Evolutionary conservation across 2,888 invertebrate species (phyloP).

Genomic region (Ashinkailepas kermadecensis): DNA sequence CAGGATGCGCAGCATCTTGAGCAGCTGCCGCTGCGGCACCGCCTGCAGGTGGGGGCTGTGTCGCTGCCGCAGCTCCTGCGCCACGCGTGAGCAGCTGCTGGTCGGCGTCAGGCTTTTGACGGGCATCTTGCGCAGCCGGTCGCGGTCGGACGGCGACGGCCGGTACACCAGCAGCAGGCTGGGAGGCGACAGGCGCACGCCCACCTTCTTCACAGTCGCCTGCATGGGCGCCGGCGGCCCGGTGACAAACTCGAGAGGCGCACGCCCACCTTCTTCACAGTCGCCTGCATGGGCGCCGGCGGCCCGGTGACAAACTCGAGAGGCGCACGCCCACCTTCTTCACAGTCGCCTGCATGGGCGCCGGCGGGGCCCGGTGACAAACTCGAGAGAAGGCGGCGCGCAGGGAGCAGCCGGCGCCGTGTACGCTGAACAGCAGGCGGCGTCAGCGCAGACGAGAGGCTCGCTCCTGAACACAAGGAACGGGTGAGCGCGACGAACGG

Average conservation of each 20-base stretch:
- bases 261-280: constrained; percentile 27
- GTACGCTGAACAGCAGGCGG: too few species aligned
- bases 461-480: too few species aligned
- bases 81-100: constrained; percentile 40
- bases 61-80: constrained; percentile 41
- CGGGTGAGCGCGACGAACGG: too few species aligned
- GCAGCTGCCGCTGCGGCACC: constrained; percentile 42
- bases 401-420: too few species aligned
- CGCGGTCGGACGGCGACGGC: constrained; percentile 7
- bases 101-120: constrained; percentile 43
- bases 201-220: constrained; percentile 23
- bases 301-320: too few species aligned
- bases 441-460: too few species aligned
- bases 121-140: constrained; percentile 45
- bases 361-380: too few species aligned
- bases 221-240: too few species aligned
- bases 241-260: not conserved
- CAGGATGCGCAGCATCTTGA: constrained; percentile 45
- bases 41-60: constrained; percentile 42
- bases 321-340: constrained; percentile 28
- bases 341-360: too few species aligned
- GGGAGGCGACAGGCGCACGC: constrained; percentile 29
- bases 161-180: constrained; percentile 30
- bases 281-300: too few species aligned
- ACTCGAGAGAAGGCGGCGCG: too few species aligned